A percentile compares a stretch with the other conserved stretches of the same genome.
These are phyloP conservation scores for Agriopis leucophaearia DNA, from an alignment of 2,888 invertebrate genomes.

Conservation along the genomic window DNA sequence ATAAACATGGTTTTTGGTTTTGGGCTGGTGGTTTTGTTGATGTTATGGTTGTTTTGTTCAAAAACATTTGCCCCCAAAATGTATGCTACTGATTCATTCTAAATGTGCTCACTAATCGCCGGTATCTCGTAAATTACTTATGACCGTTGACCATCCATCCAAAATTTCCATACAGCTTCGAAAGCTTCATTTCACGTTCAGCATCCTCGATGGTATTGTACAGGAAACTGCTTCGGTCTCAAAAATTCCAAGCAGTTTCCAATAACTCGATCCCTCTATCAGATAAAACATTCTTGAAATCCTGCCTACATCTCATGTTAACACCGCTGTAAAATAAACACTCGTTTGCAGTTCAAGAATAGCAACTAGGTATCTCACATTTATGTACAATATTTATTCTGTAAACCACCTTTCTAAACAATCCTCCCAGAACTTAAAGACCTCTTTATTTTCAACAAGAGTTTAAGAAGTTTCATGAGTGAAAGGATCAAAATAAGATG, in stretches of 20 bases:
- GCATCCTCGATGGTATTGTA: no score
- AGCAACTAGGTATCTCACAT: constrained; percentile 70
- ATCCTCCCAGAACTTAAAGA: constrained; percentile 51
- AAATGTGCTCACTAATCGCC: no score
- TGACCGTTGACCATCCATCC: no score
- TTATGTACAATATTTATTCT: constrained; percentile 70
- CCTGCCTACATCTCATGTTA: constrained; percentile 70
- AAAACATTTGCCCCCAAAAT: no score
- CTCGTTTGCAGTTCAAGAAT: constrained; percentile 77
- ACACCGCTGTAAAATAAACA: constrained; percentile 76
- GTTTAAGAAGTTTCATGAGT: constrained; percentile 26
- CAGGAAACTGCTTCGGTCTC: background rate
- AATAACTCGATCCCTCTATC: background rate
- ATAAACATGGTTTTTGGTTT: no score
- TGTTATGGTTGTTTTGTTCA: no score
- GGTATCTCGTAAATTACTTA: no score
- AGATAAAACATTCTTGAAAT: constrained; percentile 46
- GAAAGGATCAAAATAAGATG: constrained; percentile 56
- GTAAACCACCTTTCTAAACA: constrained; percentile 60
- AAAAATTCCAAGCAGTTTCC: background rate
- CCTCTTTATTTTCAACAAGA: constrained; percentile 39
- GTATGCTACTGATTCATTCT: no score
- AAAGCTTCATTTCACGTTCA: no score
- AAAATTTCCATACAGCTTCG: no score
- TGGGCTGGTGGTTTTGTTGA: no score